These are phyloP conservation scores for Drosophila anceps DNA, from an alignment of 2,888 invertebrate genomes.

Conservation along the genomic window DNA sequence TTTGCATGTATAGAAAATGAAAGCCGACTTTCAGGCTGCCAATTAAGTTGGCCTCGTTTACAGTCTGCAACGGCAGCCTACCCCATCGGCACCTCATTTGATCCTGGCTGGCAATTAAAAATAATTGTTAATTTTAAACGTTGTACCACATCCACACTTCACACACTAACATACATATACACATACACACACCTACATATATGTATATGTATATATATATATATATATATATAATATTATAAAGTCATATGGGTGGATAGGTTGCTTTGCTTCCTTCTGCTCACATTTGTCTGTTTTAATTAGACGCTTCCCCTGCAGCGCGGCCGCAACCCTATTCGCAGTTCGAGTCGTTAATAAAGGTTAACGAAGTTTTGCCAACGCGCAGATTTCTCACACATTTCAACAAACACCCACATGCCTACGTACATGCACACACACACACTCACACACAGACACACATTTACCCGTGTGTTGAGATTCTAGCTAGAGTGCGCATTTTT, in stretches of 20 bases:
- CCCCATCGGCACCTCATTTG: slow-evolving; percentile 60
- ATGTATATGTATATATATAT: no score
- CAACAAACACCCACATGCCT: slow-evolving; percentile 27
- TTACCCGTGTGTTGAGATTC: slow-evolving; percentile 32
- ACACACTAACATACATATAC: slow-evolving; percentile 9
- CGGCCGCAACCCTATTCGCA: background rate
- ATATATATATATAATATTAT: slow-evolving; percentile 50
- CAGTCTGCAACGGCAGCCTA: slow-evolving; percentile 8
- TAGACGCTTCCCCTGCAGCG: slow-evolving; percentile 50
- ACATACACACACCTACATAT: background rate
- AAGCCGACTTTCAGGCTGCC: slow-evolving; percentile 48
- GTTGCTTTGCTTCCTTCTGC: slow-evolving; percentile 19
- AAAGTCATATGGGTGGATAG: slow-evolving; percentile 46
- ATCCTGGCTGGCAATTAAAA: slow-evolving; percentile 63
- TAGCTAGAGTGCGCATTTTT: slow-evolving; percentile 71
- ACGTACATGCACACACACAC: slow-evolving; percentile 20
- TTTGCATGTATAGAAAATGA: slow-evolving; percentile 40
- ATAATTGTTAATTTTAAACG: slow-evolving; percentile 71
- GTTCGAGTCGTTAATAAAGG: slow-evolving; percentile 72
- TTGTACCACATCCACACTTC: slow-evolving; percentile 18
- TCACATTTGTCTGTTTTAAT: slow-evolving; percentile 69
- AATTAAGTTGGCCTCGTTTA: slow-evolving; percentile 44
- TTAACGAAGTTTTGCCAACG: slow-evolving; percentile 72
- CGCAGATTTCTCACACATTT: slow-evolving; percentile 74
- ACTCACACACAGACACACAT: slow-evolving; percentile 23